phyloP scores from a whole-genome alignment of 2,113 vertebrate species.

The Ceyx melanurus region DNA sequence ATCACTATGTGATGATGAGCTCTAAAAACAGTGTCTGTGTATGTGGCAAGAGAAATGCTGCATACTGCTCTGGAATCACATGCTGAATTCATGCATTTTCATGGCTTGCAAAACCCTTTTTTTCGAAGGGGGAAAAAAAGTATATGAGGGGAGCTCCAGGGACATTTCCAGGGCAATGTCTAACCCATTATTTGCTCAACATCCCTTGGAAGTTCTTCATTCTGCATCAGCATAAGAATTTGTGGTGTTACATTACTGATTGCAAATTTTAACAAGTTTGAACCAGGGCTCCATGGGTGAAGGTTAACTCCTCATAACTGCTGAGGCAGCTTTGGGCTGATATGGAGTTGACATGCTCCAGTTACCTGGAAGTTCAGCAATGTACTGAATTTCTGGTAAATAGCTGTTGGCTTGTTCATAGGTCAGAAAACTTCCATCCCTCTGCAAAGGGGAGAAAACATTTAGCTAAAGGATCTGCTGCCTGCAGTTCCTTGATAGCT shows the following conservation, averaged over 20 bases:
- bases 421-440: neutral
- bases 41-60: neutral
- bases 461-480: neutral
- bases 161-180: neutral
- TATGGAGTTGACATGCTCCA: neutral
- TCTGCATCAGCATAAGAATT: neutral
- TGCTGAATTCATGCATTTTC: neutral
- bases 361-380: neutral
- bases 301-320: neutral
- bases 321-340: neutral
- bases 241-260: neutral
- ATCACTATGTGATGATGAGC: constrained; percentile 35
- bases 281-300: fast-evolving
- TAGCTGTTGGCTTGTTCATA: neutral
- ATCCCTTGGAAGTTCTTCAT: neutral
- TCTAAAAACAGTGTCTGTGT: constrained; percentile 34
- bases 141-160: neutral
- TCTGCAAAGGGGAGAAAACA: neutral
- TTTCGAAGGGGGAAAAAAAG: neutral
- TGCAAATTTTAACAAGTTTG: neutral
- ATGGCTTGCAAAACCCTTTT: neutral
- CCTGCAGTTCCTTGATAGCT: neutral
- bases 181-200: neutral
- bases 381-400: neutral
- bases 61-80: neutral